Evolutionary conservation across 1,140 invertebrate species (phyloP), one percentile per base, ranked within the genome.

Genomic region (Tetramorium parvispinum): DNA sequence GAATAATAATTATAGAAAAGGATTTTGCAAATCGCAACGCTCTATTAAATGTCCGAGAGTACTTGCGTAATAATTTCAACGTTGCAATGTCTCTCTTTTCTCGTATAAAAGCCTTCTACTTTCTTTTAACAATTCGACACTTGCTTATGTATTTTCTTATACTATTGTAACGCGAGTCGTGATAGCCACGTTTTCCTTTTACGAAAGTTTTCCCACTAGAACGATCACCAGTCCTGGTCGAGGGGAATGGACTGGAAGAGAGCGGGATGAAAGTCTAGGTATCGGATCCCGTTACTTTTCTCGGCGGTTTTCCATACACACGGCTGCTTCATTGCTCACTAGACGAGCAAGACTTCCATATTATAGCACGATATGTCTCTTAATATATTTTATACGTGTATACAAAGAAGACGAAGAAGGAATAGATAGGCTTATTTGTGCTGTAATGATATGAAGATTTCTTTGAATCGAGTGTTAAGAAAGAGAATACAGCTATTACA

Each of bases 191-290:
- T 75, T 75, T 73, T 49, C 43, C 16, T 75, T 75, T 75, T 83
- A 49, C 40, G 18, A 83, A 83, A 83, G 68, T 83, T 83, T 82
- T 73, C 66, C 66, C 79, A 71, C 51, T 82, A 59, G 53, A 83
- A 61, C 68, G 79, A 83, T 83, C 43, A 61, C 53, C 43, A 7
- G 40, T 71, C 51, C 24, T 49, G 68, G 66, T 75, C 79, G 68
- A 82, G 65, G 66, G 79, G 79, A 83, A 83, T 75, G 68, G 68
- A 73, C 68, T 75, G 53, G 40, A 83, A 75, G 68, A n/a, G 68
- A 73, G 40, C 40, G 53, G 55, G 40, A 82, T 71, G 78, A 71
- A 82, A 73, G 24, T 59, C 66, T 71, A 75, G 79, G 40, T 83
- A 83, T 83, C 79, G 79, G 55, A 83, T 83, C 24, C 13, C 49